These are phyloP conservation scores for Volucella zonaria DNA, from an alignment of 2,888 invertebrate genomes.

Conservation along the genomic window DNA sequence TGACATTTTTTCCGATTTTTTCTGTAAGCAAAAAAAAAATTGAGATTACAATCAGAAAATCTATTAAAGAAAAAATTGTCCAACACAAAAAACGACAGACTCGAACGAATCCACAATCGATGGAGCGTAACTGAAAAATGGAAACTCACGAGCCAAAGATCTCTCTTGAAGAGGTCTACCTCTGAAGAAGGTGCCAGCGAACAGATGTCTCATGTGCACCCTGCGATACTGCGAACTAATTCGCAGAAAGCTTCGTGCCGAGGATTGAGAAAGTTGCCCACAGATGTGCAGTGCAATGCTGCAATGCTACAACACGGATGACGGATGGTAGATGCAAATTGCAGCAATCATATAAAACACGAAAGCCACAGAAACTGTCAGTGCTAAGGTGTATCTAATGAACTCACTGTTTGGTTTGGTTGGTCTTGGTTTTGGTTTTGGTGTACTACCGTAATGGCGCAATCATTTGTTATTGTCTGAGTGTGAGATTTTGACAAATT, in stretches of 20 bases:
- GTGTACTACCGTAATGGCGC: constrained; percentile 22
- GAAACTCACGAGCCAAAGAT: constrained; percentile 56
- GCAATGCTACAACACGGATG: constrained; percentile 15
- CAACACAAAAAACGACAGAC: constrained; percentile 12
- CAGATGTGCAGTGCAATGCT: constrained; percentile 50
- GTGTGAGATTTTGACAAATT: constrained; percentile 51
- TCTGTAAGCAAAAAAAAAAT: constrained; percentile 34
- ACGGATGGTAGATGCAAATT: constrained; percentile 70
- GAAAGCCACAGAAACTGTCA: neutral
- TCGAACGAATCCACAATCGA: constrained; percentile 38
- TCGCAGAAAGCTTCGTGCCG: constrained; percentile 62
- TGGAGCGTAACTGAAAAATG: constrained; percentile 53
- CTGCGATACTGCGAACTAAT: constrained; percentile 46
- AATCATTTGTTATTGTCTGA: constrained; percentile 58
- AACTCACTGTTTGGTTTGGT: constrained; percentile 34
- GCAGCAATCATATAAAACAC: constrained; percentile 59
- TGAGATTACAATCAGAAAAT: constrained; percentile 11
- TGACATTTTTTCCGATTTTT: constrained; percentile 74
- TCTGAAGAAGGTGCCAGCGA: constrained; percentile 22
- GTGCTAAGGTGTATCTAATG: constrained; percentile 32
- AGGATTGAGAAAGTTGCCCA: constrained; percentile 67
- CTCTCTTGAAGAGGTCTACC: neutral
- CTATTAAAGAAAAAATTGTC: constrained; percentile 31
- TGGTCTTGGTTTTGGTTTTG: neutral
- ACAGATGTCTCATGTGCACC: constrained; percentile 37